A percentile compares a stretch with the other conserved stretches of the same genome.
These are phyloP conservation scores for Amphimallon solstitiale DNA, from an alignment of 2,888 invertebrate genomes.

Conservation along the genomic window DNA sequence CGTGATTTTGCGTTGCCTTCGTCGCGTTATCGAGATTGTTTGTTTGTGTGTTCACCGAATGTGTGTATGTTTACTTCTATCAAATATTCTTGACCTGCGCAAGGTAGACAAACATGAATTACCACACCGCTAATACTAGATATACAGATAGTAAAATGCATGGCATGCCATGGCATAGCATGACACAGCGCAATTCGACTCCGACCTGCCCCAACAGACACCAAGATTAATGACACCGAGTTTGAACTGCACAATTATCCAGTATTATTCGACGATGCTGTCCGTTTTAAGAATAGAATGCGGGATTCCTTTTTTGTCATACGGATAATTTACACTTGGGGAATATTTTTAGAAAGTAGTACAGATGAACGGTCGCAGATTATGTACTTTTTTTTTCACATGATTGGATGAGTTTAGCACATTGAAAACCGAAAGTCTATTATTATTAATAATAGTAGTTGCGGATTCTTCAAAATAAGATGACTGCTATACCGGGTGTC, in stretches of 20 bases:
- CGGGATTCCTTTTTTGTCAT: background rate
- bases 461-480: no score
- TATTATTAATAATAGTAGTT: no score
- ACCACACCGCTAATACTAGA: slow-evolving; percentile 49
- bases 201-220: slow-evolving; percentile 58
- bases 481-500: no score
- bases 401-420: no score
- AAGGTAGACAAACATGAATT: slow-evolving; percentile 45
- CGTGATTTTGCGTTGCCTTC: slow-evolving; percentile 4
- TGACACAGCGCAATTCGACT: slow-evolving; percentile 57
- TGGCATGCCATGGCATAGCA: slow-evolving; percentile 51
- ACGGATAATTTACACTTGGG: background rate
- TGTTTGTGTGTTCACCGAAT: background rate
- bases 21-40: slow-evolving; percentile 22
- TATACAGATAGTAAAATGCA: slow-evolving; percentile 50
- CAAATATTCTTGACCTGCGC: slow-evolving; percentile 51
- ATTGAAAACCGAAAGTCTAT: no score
- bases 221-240: slow-evolving; percentile 60
- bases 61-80: slow-evolving; percentile 15
- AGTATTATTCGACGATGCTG: slow-evolving; percentile 26
- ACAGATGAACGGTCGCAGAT: no score
- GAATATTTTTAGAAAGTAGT: no score
- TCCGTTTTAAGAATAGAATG: background rate
- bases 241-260: slow-evolving; percentile 46
- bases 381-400: no score